Evolutionary conservation across 2,888 invertebrate species (phyloP).

Genomic region (Platynereis dumerilii): DNA sequence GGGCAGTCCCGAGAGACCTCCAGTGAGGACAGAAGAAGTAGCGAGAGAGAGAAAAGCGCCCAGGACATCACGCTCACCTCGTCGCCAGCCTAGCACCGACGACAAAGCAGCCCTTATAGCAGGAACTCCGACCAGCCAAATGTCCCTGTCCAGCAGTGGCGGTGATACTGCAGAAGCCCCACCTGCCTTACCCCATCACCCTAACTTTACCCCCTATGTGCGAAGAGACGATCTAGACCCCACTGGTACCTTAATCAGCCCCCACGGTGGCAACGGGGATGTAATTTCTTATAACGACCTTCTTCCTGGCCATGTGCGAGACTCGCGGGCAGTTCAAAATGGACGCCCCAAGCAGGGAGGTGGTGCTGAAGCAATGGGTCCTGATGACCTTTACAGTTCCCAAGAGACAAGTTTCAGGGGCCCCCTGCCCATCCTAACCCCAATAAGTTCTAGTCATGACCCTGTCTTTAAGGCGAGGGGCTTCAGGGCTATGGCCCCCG

Average conservation of each 20-base stretch:
- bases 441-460: conserved; percentile 1
- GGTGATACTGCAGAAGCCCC: neutral
- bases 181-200: too few relatives aligned
- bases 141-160: conserved; percentile 1
- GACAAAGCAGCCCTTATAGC: conserved; percentile 1
- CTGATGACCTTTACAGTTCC: neutral
- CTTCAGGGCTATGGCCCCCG: neutral
- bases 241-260: neutral
- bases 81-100: neutral
- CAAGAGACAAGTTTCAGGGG: neutral
- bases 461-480: neutral
- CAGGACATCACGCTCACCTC: too few relatives aligned
- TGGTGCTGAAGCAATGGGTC: neutral
- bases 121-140: conserved; percentile 2
- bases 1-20: too few relatives aligned
- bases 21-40: neutral
- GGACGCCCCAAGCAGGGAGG: neutral
- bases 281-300: neutral
- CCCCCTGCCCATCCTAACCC: neutral
- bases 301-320: neutral
- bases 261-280: neutral
- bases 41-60: neutral
- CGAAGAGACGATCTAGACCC: conserved; percentile 1
- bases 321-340: too few relatives aligned
- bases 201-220: too few relatives aligned